Conservation (phyloP, 2,888 invertebrate species). For the Conops quadrifasciatus region DNA sequence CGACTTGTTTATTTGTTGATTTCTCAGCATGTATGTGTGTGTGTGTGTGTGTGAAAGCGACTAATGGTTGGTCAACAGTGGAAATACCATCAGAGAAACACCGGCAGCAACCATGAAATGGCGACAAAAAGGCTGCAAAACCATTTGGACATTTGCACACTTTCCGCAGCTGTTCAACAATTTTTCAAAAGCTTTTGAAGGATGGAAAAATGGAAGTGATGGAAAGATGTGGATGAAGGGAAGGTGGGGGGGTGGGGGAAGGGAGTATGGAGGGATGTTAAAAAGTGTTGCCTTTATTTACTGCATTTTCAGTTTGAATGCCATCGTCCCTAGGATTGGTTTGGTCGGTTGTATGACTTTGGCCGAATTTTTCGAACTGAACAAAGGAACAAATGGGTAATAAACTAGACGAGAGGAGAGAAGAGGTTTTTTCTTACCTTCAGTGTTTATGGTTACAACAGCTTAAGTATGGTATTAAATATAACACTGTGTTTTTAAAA, state of each 20-base stretch:
- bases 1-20: too few species aligned
- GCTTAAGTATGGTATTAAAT: too few species aligned
- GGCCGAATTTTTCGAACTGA: not conserved
- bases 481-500: too few species aligned
- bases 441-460: too few species aligned
- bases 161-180: too few species aligned
- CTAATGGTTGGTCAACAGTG: constrained; percentile 8
- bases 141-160: not conserved
- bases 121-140: constrained; percentile 27
- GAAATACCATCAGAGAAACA: too few species aligned
- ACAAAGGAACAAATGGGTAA: not conserved
- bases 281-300: not conserved
- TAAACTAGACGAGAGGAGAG: not conserved
- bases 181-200: not conserved
- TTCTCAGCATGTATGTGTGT: too few species aligned
- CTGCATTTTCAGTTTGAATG: constrained; percentile 15
- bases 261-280: not conserved
- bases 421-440: not conserved
- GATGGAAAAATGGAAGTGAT: too few species aligned
- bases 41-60: too few species aligned
- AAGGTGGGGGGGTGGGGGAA: not conserved
- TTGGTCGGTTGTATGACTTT: too few species aligned
- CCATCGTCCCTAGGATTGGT: constrained; percentile 16
- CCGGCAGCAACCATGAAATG: constrained; percentile 1
- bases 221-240: not conserved